A percentile compares a stretch with the other conserved stretches of the same genome.
Evolutionary conservation across 2,113 vertebrate species (phyloP).

Genomic region (Clarias gariepinus): DNA sequence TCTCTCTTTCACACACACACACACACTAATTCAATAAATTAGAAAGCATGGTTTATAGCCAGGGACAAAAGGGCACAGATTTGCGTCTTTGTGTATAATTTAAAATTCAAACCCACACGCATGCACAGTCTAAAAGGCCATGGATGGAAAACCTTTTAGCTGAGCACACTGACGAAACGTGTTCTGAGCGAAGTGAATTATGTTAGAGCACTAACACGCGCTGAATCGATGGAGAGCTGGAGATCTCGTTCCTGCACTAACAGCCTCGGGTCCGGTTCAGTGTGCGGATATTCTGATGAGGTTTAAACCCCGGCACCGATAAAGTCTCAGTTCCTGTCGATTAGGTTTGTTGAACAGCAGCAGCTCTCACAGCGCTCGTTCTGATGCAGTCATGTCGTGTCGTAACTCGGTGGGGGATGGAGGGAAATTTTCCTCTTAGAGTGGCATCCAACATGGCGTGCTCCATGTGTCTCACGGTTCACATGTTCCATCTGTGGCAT

Average conservation of each 20-base stretch:
- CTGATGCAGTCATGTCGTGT: not conserved
- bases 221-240: not conserved
- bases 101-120: not conserved
- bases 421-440: not conserved
- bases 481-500: not conserved
- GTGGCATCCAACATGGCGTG: too few species aligned
- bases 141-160: slow-evolving; percentile 21
- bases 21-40: too few species aligned
- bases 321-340: not conserved
- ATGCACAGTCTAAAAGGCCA: not conserved
- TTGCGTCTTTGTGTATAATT: slow-evolving; percentile 9
- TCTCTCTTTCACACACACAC: not conserved
- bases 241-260: not conserved
- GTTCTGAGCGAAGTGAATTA: slow-evolving; percentile 14
- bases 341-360: not conserved
- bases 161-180: not conserved
- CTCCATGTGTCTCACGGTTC: too few species aligned
- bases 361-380: not conserved
- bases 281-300: not conserved
- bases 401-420: too few species aligned
- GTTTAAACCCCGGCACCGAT: not conserved
- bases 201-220: slow-evolving; percentile 15
- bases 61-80: not conserved
- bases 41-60: too few species aligned
- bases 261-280: not conserved